A percentile compares a stretch with the other conserved stretches of the same genome.
phyloP scores from a whole-genome alignment of 2,113 vertebrate species.

The Alethe diademata region DNA sequence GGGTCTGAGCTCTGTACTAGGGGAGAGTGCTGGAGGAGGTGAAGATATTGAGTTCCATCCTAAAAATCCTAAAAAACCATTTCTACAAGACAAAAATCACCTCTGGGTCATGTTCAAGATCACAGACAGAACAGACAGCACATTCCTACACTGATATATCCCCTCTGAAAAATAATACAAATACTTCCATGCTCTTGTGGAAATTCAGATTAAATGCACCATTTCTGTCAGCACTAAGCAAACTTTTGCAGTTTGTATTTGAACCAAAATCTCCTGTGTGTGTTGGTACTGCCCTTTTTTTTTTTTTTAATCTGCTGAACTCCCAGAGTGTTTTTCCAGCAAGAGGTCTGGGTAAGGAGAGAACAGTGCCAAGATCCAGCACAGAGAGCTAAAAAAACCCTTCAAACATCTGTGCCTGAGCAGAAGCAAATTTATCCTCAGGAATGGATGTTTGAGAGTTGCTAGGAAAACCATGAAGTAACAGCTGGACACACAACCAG shows the following conservation, averaged over 20 bases:
- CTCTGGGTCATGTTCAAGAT: not conserved
- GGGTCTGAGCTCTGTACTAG: not conserved
- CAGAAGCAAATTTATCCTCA: not conserved
- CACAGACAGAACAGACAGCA: not conserved
- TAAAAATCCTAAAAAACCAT: not conserved
- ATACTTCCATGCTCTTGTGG: not conserved
- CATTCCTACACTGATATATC: not conserved
- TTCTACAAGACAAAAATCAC: not conserved
- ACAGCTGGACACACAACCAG: not conserved
- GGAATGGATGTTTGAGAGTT: not conserved
- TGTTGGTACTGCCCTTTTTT: not conserved
- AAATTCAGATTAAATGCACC: not conserved
- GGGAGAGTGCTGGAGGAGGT: not conserved
- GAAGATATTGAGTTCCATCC: not conserved
- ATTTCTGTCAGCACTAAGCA: not conserved
- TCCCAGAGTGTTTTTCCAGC: not conserved
- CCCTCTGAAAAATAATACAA: not conserved
- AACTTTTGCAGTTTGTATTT: not conserved
- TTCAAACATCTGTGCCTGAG: not conserved
- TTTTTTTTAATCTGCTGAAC: not conserved
- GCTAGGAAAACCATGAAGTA: not conserved
- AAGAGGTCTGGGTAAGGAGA: not conserved
- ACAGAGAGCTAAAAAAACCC: not conserved
- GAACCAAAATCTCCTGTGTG: not conserved
- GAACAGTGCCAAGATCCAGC: not conserved